Evolutionary conservation across 1,140 invertebrate genomes (phyloP), one percentile per base, ranked within the genome.

Genomic region (Neuroterus valhalla): DNA sequence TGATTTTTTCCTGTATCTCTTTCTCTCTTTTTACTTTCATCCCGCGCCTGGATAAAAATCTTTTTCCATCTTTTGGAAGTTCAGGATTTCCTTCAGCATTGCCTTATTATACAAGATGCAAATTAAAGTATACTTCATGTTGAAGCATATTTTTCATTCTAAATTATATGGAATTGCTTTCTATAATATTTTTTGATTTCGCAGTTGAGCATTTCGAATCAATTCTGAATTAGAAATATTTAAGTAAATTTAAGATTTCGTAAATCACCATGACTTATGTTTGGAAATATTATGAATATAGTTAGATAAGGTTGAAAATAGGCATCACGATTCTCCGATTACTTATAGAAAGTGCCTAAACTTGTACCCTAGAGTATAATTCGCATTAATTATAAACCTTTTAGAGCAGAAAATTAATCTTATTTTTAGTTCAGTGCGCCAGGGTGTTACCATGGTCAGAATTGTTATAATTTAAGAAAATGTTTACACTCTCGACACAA

Each of bases 331-430:
- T 77, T 80, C 50, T 79, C 67, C 71, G 70, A 80, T 87, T 88
- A 87, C 82, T 86, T 80, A 83, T 89, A 88, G 88, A 87, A 89
- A 89, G 88, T 89, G 88, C 88, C 88, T 89, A 87, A 81, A 88
- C 81, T 81, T 84, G 10, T 83, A 81, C 83, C 79, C 73, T 84
- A 86, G 76, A 67, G 75, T 71, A 74, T 48, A 66, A 70, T 73
- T 72, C 26, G 77, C 43, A 48, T 31, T 62, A 71, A 45, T 79
- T 81, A 77, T 81, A 68, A 75, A 70, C 80, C 66, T 75, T 43
- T 74, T 78, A 76, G 66, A 75, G 52, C 70, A 67, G 76, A 79
- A 78, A 74, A 76, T 74, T 80, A 66, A 76, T 78, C 68, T 48
- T 79, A 79, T 67, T 48, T 73, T 71, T 86, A 84, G 81, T 83